These are phyloP conservation scores for Cetonia aurata DNA, from an alignment of 2,888 invertebrate species.

Conservation along the genomic window DNA sequence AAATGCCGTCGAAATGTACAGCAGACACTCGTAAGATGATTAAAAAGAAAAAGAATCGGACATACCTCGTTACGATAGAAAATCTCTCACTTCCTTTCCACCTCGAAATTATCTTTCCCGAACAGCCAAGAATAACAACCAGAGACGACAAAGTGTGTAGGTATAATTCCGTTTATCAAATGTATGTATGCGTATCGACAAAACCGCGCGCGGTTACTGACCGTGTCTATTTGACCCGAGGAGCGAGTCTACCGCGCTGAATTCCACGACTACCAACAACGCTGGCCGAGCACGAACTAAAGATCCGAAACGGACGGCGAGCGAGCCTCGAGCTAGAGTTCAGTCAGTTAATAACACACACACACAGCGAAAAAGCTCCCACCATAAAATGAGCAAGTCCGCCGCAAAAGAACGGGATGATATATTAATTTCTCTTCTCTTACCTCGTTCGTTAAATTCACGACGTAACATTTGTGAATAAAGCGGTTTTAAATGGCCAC, in stretches of 20 bases:
- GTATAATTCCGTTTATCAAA: too few species aligned
- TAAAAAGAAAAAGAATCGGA: too few species aligned
- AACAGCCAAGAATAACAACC: too few species aligned
- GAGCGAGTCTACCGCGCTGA: neutral
- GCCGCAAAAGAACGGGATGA: neutral
- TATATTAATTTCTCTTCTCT: conserved; percentile 4
- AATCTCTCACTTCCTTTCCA: too few species aligned
- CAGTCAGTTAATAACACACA: too few species aligned
- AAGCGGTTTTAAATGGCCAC: too few species aligned
- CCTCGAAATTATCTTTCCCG: too few species aligned
- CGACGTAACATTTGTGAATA: neutral
- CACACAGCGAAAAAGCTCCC: conserved; percentile 5
- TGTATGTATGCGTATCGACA: neutral
- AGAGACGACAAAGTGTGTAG: too few species aligned
- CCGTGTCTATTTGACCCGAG: conserved; percentile 4
- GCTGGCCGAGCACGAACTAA: conserved; percentile 28
- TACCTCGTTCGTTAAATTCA: neutral
- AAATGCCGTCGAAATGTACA: too few species aligned
- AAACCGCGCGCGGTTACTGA: conserved; percentile 15
- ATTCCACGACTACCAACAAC: neutral
- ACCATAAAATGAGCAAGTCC: conserved; percentile 2
- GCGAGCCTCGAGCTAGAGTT: neutral
- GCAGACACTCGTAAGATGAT: too few species aligned
- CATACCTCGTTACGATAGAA: too few species aligned
- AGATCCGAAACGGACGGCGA: conserved; percentile 11